Evolutionary conservation across 1,140 invertebrate genomes (phyloP).

Genomic region (Centruroides sculpturatus): DNA sequence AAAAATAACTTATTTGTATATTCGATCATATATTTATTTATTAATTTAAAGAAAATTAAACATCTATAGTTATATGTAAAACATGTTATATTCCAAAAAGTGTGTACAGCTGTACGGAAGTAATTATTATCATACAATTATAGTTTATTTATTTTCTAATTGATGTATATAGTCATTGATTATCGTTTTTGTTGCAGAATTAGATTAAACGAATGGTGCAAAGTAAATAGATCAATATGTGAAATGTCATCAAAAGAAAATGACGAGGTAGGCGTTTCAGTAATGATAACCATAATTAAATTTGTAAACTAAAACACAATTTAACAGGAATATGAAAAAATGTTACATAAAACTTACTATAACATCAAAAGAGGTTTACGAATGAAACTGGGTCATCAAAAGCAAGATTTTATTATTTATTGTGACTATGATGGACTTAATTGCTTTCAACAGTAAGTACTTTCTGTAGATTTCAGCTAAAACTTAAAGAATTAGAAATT

Average conservation of each 20-base stretch:
- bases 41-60: too few relatives aligned
- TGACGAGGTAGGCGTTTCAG: background rate
- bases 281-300: background rate
- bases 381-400: conserved; percentile 3
- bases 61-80: too few relatives aligned
- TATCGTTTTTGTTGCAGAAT: background rate
- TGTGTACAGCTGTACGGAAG: too few relatives aligned
- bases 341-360: conserved; percentile 4
- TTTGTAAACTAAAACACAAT: background rate
- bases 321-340: conserved; percentile 2
- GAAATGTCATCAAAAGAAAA: background rate
- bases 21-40: too few relatives aligned
- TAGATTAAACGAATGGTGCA: conserved; percentile 1
- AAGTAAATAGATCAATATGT: background rate
- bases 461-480: background rate
- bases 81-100: too few relatives aligned
- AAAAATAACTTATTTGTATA: too few relatives aligned
- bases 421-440: conserved; percentile 3
- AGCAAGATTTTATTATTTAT: conserved; percentile 3
- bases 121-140: too few relatives aligned
- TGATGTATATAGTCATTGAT: too few relatives aligned
- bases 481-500: background rate
- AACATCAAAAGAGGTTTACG: conserved; percentile 1
- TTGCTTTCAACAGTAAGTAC: conserved; percentile 5
- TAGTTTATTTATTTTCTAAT: too few relatives aligned